A percentile compares a stretch with the other conserved stretches of the same genome.
Conservation (phyloP, 2,113 vertebrate genomes). For the Antechinus flavipes region DNA sequence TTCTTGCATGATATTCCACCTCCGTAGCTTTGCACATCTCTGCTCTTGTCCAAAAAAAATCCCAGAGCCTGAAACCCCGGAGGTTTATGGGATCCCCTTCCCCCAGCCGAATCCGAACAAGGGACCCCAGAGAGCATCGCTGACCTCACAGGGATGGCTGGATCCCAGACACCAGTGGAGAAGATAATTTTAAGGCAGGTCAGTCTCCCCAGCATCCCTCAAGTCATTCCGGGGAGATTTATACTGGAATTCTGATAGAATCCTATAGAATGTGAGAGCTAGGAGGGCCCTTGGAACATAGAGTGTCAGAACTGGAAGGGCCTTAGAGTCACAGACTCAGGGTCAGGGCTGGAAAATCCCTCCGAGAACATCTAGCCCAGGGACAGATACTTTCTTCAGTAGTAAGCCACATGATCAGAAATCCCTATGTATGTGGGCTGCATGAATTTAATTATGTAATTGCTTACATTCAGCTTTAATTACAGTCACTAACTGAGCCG, state of each 20-base stretch:
- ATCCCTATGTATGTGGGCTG: slow-evolving; percentile 1
- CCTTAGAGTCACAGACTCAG: neutral
- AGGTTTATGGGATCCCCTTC: neutral
- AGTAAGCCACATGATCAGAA: neutral
- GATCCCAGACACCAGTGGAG: neutral
- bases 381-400: neutral
- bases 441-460: slow-evolving; percentile 4
- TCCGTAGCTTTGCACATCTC: neutral
- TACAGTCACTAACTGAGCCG: neutral
- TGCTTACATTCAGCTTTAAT: slow-evolving; percentile 5
- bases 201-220: neutral
- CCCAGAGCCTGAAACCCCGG: neutral
- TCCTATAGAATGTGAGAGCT: neutral
- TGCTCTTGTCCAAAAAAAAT: neutral
- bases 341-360: neutral
- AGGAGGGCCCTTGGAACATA: too few relatives aligned
- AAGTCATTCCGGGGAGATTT: neutral
- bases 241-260: neutral
- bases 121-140: neutral
- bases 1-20: neutral
- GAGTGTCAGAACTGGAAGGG: neutral
- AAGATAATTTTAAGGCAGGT: neutral
- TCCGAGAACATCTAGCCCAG: neutral
- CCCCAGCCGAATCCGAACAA: neutral
- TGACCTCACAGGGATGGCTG: neutral